phyloP scores from a whole-genome alignment of 2,888 invertebrate genomes.

The Pseudococcus jackbeardsleyi region DNA sequence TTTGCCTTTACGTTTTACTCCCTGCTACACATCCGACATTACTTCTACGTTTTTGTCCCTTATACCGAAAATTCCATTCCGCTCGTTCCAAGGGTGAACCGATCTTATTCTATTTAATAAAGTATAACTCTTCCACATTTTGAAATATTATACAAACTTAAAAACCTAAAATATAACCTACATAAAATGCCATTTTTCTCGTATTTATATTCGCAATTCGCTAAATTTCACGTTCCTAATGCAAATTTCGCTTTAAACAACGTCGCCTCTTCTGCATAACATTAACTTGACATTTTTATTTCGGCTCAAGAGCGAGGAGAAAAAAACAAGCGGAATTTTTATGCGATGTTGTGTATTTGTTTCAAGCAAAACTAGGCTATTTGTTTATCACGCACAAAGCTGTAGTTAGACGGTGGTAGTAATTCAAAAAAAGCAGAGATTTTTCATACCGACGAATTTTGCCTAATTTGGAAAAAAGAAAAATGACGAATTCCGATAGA shows the following conservation, averaged over 20 bases:
- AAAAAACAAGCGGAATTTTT: constrained; percentile 22
- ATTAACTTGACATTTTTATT: constrained; percentile 57
- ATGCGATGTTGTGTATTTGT: constrained; percentile 36
- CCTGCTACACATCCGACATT: constrained; percentile 51
- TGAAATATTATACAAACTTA: constrained; percentile 60
- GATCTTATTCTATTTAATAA: constrained; percentile 65
- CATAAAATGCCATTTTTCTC: constrained; percentile 61
- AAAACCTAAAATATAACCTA: constrained; percentile 63
- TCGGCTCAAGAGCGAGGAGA: neutral
- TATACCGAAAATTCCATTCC: constrained; percentile 32
- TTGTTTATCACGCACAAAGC: neutral
- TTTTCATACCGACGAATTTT: neutral
- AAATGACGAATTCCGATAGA: neutral
- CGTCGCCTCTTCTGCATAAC: constrained; percentile 31
- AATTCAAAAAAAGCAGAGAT: neutral
- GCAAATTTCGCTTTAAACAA: constrained; percentile 55
- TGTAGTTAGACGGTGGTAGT: neutral
- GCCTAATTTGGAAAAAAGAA: neutral
- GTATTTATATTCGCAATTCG: constrained; percentile 62
- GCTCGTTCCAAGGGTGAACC: constrained; percentile 58
- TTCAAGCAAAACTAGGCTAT: constrained; percentile 23
- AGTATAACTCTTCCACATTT: constrained; percentile 63
- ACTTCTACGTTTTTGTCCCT: constrained; percentile 59
- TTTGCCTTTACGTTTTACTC: constrained; percentile 60
- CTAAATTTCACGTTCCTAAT: constrained; percentile 58